Percentiles rank a stretch among this genome's conserved stretches.
Evolutionary conservation across 2,113 vertebrate species (phyloP).

Genomic region (Dermatemys mawii): DNA sequence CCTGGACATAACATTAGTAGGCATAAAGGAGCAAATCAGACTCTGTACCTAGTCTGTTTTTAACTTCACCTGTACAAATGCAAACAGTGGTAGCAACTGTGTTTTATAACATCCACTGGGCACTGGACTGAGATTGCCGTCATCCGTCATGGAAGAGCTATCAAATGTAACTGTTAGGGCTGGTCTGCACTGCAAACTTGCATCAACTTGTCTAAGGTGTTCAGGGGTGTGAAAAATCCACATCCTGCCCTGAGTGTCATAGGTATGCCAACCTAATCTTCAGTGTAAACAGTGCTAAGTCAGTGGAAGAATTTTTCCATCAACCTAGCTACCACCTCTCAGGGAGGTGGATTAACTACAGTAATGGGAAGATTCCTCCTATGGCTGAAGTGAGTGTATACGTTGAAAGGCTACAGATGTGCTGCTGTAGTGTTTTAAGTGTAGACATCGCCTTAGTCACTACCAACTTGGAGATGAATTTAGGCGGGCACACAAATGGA

Average conservation of each 20-base stretch:
- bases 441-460: not conserved
- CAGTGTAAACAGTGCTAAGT: not conserved
- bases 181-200: not conserved
- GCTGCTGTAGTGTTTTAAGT: not conserved
- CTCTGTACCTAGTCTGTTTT: too few relatives aligned
- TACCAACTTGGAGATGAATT: not conserved
- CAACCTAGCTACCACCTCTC: not conserved
- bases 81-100: not conserved
- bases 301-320: not conserved
- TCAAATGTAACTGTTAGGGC: not conserved
- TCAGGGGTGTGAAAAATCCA: not conserved
- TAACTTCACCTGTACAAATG: not conserved
- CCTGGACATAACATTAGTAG: too few relatives aligned
- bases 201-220: not conserved
- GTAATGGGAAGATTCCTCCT: not conserved
- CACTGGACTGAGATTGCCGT: not conserved
- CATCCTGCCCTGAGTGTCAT: not conserved
- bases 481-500: fast-evolving
- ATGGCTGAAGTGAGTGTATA: not conserved
- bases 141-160: not conserved
- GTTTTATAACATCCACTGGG: not conserved
- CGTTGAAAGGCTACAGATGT: not conserved
- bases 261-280: not conserved
- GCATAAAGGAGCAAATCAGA: too few relatives aligned
- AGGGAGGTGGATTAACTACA: not conserved